Evolutionary conservation across 2,113 vertebrate genomes (phyloP), one percentile per base, ranked within the genome.

Genomic region (Rana temporaria): DNA sequence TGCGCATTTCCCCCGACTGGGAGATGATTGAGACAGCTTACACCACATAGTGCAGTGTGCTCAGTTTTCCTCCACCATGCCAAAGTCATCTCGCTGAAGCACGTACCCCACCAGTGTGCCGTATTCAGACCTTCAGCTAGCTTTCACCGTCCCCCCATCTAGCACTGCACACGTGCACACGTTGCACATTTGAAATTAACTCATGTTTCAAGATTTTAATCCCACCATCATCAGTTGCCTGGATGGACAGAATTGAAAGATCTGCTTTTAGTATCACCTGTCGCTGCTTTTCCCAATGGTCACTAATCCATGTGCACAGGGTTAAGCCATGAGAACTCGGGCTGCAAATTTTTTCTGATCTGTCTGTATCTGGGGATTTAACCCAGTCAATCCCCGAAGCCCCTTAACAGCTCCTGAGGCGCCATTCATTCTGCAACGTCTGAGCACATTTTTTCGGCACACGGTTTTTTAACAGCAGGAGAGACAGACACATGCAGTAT

Each of bases 201-300:
- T 82, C 80, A 82, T 82, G 80, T 82, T 82, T 82, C 80, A 82
- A 65, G 80, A 67, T 74, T 82, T 82, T 82, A 82, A 82, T 82
- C 80, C 80, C 70, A 82, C 80, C 81, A 82, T 82, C 72, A 82
- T 82, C 81, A 82, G 72, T 82, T 75, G 81, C 81, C 81, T 82
- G 32, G 81, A 82, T 76, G 81, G 81, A 74, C 81, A 82, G 63
- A 75, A 68, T 68, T 67, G 81, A 76, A 76, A 76, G 60, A 66
- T 82, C 63, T 76, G 81, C 71, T 53, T 82, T 32, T 75, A 75
- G 81, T 75, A 82, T 82, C 81, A 82, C 81, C 81, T 82, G 81
- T 82, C 18, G 72, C 81, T 82, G 81, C 81, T 82, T 82, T 82
- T 82, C 81, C 72, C 53, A 48, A 60, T 82, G 72, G 81, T 64